A percentile compares a stretch with the other conserved stretches of the same genome.
phyloP scores from a whole-genome alignment of 2,113 vertebrate genomes.

The Chloropsis hardwickii region DNA sequence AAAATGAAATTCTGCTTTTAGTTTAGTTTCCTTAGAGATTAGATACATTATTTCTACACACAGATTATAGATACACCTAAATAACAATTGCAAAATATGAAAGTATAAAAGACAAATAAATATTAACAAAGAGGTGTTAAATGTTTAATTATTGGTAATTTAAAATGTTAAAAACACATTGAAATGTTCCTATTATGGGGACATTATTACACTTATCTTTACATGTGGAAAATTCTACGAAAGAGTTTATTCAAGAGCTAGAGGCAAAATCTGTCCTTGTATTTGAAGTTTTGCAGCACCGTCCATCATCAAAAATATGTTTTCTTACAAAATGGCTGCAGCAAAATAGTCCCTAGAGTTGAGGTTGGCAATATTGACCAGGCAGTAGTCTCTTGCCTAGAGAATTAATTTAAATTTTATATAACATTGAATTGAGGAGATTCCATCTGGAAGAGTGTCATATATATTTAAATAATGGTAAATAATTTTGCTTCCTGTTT shows the following conservation, averaged over 20 bases:
- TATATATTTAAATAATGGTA: not conserved
- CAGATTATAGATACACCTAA: not conserved
- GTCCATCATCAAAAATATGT: not conserved
- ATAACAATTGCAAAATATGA: not conserved
- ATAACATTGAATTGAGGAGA: not conserved
- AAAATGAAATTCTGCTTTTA: not conserved
- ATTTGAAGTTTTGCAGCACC: not conserved
- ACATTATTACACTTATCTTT: not conserved
- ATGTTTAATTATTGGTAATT: not conserved
- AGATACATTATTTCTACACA: not conserved
- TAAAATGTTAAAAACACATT: not conserved
- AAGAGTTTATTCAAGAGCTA: not conserved
- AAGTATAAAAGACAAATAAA: not conserved
- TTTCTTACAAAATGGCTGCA: not conserved
- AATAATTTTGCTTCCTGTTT: not conserved
- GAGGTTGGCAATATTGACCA: not conserved
- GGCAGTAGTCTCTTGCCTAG: not conserved
- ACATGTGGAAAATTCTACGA: not conserved
- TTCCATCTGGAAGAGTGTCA: not conserved
- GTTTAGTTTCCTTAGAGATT: not conserved
- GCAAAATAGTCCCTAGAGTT: not conserved
- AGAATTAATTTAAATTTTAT: not conserved
- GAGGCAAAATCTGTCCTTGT: not conserved
- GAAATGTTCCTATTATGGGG: not conserved
- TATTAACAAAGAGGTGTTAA: not conserved